Percentiles rank a stretch among this genome's conserved stretches.
These are phyloP conservation scores for Alexandromys fortis DNA, from an alignment of 2,113 vertebrate genomes.

Conservation along the genomic window DNA sequence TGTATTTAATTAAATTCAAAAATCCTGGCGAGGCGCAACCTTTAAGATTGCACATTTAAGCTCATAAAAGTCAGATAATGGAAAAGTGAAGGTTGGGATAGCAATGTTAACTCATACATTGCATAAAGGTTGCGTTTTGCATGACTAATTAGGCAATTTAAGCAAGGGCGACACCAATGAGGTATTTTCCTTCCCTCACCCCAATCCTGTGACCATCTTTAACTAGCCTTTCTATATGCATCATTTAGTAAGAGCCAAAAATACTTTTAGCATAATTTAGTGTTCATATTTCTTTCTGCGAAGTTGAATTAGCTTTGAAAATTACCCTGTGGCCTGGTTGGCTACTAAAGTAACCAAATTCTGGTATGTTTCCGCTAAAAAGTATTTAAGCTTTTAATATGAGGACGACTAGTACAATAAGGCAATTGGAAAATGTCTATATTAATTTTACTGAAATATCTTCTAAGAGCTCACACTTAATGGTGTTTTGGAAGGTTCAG, in stretches of 20 bases:
- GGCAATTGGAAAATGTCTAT: background rate
- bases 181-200: background rate
- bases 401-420: background rate
- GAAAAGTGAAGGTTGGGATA: conserved; percentile 77
- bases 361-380: background rate
- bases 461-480: background rate
- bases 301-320: conserved; percentile 60
- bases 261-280: conserved; percentile 71
- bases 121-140: conserved; percentile 72
- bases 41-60: conserved; percentile 76
- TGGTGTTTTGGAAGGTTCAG: background rate
- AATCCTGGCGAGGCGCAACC: conserved; percentile 58
- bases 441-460: conserved; percentile 38
- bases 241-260: conserved; percentile 74
- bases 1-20: conserved; percentile 73
- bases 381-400: conserved; percentile 31
- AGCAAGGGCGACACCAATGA: conserved; percentile 50
- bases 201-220: conserved; percentile 66
- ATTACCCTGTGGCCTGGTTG: background rate
- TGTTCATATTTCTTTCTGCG: conserved; percentile 68
- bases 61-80: conserved; percentile 80
- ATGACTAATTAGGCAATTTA: conserved; percentile 73
- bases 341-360: background rate
- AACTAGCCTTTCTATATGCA: conserved; percentile 68
- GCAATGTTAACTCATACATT: conserved; percentile 69